These are phyloP conservation scores for Meloidogyne floridensis DNA, from an alignment of 1,140 invertebrate genomes.

Conservation along the genomic window DNA sequence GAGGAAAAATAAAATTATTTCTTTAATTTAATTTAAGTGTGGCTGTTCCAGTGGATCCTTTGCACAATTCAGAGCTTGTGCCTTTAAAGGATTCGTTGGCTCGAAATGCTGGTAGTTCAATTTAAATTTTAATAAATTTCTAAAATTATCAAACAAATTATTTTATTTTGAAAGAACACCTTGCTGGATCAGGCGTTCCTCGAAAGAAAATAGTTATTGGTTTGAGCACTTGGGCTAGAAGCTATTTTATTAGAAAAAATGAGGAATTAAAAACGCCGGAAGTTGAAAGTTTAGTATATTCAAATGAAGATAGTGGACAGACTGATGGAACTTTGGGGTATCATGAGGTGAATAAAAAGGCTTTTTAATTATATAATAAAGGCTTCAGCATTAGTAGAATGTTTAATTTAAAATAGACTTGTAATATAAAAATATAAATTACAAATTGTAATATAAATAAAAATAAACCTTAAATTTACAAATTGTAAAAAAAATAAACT, in stretches of 20 bases:
- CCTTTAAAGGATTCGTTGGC: not conserved
- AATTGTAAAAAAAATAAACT: no score
- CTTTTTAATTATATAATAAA: constrained; percentile 7
- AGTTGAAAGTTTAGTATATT: constrained; percentile 13
- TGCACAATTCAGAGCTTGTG: constrained; percentile 6
- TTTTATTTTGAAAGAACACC: constrained; percentile 12
- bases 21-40: not conserved
- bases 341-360: constrained; percentile 28
- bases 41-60: constrained; percentile 24
- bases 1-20: not conserved
- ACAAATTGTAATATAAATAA: no score
- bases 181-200: constrained; percentile 20
- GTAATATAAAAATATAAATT: no score
- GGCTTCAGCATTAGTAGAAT: no score
- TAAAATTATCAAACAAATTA: no score
- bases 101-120: constrained; percentile 22
- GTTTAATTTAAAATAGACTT: no score
- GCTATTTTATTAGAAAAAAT: constrained; percentile 10
- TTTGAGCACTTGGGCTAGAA: constrained; percentile 23
- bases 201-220: constrained; percentile 27
- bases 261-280: not conserved
- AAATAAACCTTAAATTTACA: no score
- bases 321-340: constrained; percentile 28
- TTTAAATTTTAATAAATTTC: no score
- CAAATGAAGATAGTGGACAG: not conserved